These are phyloP conservation scores for Bombus cullumanus DNA, from an alignment of 1,140 invertebrate genomes.

Conservation along the genomic window DNA sequence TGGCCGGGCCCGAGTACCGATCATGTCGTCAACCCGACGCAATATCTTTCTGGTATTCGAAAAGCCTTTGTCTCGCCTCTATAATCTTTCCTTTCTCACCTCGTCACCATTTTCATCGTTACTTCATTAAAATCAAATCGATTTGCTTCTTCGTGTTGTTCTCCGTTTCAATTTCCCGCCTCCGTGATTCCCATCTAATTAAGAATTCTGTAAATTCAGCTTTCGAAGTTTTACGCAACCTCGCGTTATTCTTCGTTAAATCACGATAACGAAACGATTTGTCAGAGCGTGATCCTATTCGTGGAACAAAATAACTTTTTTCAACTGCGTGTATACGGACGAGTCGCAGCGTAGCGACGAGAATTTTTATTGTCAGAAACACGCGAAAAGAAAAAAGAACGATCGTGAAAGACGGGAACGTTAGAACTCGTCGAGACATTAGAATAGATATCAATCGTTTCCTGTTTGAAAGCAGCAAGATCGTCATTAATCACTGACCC, in stretches of 20 bases:
- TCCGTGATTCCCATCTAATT: too few species aligned
- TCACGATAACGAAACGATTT: too few species aligned
- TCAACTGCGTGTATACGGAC: too few species aligned
- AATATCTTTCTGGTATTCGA: constrained; percentile 43
- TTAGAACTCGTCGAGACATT: neutral
- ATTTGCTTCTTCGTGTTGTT: too few species aligned
- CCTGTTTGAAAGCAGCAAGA: constrained; percentile 13
- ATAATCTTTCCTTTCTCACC: neutral
- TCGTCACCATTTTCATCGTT: neutral
- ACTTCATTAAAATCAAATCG: neutral
- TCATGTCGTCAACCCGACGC: constrained; percentile 51
- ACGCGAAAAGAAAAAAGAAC: neutral
- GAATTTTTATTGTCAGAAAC: neutral
- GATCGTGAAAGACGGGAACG: neutral
- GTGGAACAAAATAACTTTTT: too few species aligned
- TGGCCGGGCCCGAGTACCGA: constrained; percentile 60
- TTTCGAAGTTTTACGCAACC: too few species aligned
- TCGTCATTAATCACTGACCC: constrained; percentile 4
- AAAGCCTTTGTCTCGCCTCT: constrained; percentile 25
- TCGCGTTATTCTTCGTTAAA: too few species aligned
- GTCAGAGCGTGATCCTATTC: too few species aligned
- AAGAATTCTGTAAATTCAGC: too few species aligned
- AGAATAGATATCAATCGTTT: constrained; percentile 38
- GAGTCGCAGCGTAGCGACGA: neutral
- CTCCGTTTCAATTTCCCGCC: too few species aligned